Evolutionary conservation across 2,888 invertebrate genomes (phyloP), one percentile per base, ranked within the genome.

Genomic region (Drosophila kambysellisi): DNA sequence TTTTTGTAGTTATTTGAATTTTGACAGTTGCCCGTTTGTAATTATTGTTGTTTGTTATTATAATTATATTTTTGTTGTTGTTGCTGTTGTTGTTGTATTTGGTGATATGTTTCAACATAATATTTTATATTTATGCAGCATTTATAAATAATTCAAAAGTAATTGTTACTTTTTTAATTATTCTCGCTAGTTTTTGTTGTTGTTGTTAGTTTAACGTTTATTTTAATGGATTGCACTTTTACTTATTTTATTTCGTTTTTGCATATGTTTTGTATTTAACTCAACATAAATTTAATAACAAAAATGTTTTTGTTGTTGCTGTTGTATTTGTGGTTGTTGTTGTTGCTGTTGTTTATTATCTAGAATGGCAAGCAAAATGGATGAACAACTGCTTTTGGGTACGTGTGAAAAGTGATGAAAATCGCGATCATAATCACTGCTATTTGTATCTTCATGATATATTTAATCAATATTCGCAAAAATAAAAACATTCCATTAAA

Each of bases 211-310:
- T 69, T 70, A 63, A 67, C 60, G 53, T 81, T 72, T 74, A 56
- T 67, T 66, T 65, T 63, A 63, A 74, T 86, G 70, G 88, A 86
- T 89, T 86, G 86, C 86, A 90, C 90, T 85, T 86, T 76, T 86
- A 81, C 70, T 72, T 88, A 70, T 77, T 77, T 74, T 53, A 30
- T 62, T 63, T 54, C 30, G 37, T 43, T 76, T 37, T 68, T 70
- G 29, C 64, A 74, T 33, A 37, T 37, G 35, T 76, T 76, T 88
- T 68, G 71, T 65, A 70, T 89, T 82, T 78, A 89, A 87, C 76
- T 89, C 91, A 91, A 90, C 90, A 88, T 90, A 90, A 91, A 91
- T 85, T 76, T 81, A 81, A 81, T 83, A 87, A 90, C 84, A 85
- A 81, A 91, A 87, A 85, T 85, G 70, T 88, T 81, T 73, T 79